A percentile compares a stretch with the other conserved stretches of the same genome.
Evolutionary conservation across 2,113 vertebrate species (phyloP).

Genomic region (Ranitomeya imitator): DNA sequence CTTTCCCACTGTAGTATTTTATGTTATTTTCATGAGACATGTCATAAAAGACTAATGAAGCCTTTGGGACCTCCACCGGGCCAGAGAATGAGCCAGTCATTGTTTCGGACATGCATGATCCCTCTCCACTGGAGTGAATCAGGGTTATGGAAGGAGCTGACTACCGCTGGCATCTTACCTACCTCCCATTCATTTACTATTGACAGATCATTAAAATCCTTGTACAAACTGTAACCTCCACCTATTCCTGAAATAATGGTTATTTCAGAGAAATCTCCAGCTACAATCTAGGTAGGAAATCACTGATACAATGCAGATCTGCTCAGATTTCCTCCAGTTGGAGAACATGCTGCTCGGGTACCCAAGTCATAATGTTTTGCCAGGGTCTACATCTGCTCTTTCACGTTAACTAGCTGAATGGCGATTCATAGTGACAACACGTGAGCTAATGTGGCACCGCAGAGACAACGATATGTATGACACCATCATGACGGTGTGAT

Average conservation of each 20-base stretch:
- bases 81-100: neutral
- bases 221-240: neutral
- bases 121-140: neutral
- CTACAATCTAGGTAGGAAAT: neutral
- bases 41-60: neutral
- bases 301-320: neutral
- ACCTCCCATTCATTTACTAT: neutral
- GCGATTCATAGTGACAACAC: constrained; percentile 39
- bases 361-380: neutral
- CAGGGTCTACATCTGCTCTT: constrained; percentile 8
- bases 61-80: neutral
- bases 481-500: constrained; percentile 2
- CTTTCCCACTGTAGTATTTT: neutral
- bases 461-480: neutral
- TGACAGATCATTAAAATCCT: neutral
- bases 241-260: neutral
- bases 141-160: neutral
- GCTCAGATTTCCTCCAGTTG: constrained; percentile 9
- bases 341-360: neutral
- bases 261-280: neutral
- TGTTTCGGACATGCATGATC: neutral
- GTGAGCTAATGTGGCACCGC: constrained; percentile 1
- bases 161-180: neutral
- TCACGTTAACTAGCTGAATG: neutral
- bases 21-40: neutral